phyloP scores from a whole-genome alignment of 2,113 vertebrate genomes.

The Dromas ardeola region DNA sequence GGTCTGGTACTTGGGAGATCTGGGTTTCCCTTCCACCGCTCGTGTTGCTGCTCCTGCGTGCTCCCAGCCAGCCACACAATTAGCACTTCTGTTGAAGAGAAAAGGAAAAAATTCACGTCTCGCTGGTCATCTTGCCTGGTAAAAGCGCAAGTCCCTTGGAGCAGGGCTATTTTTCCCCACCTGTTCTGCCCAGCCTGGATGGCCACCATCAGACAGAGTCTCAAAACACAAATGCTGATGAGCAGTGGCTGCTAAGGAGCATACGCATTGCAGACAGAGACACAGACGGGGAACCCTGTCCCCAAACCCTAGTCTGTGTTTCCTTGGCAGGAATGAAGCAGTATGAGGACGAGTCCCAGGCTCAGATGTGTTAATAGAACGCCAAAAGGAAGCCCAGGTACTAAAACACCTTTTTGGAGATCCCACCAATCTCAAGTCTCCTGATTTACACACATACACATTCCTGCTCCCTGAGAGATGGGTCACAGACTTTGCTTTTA shows the following conservation, averaged over 20 bases:
- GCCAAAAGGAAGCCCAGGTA: not conserved
- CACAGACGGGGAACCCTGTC: not conserved
- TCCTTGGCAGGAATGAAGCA: not conserved
- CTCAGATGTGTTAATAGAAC: not conserved
- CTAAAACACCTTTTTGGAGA: not conserved
- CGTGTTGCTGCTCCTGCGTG: fast-evolving
- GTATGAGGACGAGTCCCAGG: not conserved
- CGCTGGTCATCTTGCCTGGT: not conserved
- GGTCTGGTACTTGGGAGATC: not conserved
- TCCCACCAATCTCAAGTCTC: not conserved
- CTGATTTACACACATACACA: not conserved
- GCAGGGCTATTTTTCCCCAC: fast-evolving
- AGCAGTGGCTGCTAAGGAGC: not conserved
- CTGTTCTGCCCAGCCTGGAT: not conserved
- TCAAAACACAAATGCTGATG: not conserved
- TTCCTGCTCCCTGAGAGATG: not conserved
- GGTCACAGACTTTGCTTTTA: not conserved
- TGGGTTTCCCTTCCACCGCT: not conserved
- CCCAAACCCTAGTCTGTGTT: not conserved
- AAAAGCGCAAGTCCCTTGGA: not conserved
- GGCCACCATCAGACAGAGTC: not conserved
- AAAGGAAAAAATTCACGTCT: not conserved
- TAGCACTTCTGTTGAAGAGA: not conserved
- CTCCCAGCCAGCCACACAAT: not conserved
- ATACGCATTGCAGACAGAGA: not conserved